Percentiles rank a stretch among this genome's conserved stretches.
Conservation (phyloP, 2,888 invertebrate genomes). For the Entomobrya proxima region DNA sequence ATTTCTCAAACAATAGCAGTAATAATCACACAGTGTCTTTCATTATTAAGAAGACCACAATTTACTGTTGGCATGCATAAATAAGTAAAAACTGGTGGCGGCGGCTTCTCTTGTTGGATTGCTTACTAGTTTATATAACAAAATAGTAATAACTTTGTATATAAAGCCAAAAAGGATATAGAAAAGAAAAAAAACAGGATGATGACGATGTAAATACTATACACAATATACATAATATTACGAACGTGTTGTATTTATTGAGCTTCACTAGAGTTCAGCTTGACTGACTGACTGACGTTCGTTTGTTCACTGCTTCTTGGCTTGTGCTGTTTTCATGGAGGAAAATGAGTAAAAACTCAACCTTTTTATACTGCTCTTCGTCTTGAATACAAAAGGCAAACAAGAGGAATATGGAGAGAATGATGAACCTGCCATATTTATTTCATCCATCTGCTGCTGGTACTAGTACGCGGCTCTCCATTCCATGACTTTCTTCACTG, state of each 20-base stretch:
- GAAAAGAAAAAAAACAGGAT: not conserved
- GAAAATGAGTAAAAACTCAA: not conserved
- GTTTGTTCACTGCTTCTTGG: not conserved
- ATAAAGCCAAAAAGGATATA: not conserved
- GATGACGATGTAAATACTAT: not conserved
- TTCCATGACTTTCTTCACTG: conserved; percentile 12
- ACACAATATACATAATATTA: not conserved
- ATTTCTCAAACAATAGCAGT: not conserved
- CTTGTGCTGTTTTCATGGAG: conserved; percentile 31
- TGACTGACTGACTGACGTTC: conserved; percentile 25
- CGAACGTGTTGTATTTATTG: conserved; percentile 23
- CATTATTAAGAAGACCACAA: not conserved
- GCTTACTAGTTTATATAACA: not conserved
- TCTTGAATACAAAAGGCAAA: not conserved
- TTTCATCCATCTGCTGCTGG: conserved; percentile 56
- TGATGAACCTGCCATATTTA: conserved; percentile 45
- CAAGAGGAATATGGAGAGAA: not conserved
- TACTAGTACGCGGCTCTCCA: not conserved
- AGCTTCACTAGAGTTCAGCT: conserved; percentile 30
- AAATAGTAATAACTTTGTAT: not conserved
- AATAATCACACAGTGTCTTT: not conserved
- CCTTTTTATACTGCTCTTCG: conserved; percentile 23
- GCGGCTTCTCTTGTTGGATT: not conserved
- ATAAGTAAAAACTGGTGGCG: not conserved
- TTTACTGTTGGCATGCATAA: conserved; percentile 10